Base-by-base conservation (phyloP, 2,113 vertebrate genomes). In the Serilophus lunatus region DNA sequence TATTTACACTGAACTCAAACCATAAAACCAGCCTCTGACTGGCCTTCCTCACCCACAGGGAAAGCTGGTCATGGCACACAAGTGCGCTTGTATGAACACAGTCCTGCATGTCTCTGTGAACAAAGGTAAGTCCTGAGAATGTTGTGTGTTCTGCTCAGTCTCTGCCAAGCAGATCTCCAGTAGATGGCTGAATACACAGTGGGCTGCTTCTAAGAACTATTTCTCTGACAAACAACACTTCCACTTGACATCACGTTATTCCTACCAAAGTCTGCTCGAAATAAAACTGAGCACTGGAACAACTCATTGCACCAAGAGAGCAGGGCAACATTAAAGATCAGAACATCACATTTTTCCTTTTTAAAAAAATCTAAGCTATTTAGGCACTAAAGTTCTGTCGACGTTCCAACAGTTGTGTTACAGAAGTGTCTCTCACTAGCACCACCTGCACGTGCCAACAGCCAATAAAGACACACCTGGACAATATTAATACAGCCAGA, bases 401-500 rank as follows among this genome's bases (percentile, higher is more conserved):
- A 22, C 56, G 69, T 65, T 65, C 49, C 33, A 87, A 60, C 16
- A n/a, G 3, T 3, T 44, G 5, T 24, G 19, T 63, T 57, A 60
- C 12, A 82, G 31, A 75, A 53, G 75, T n/a, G 36, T 60, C 59
- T 42, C 47, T 69, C 53, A 69, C 51, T 13, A 75, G 76, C 63
- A 77, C 54, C 65, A 86, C 75, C 64, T 61, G 40, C 50, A 71
- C 36, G 24, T 33, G 22, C 65, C 88, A 90, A 6, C 42, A 88
- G 59, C 45, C 35, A 95, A 36, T 63, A 90, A 95, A n/a, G 42
- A 71, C 74, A 93, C 25, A 88, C 29, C 68, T 70, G 75, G 70
- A 64, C 47, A 94, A 56, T 25, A 87, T 35, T 72, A 88, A 82
- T 63, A 79, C 53, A 95, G 60, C 65, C 85, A 93, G 40, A 70